Evolutionary conservation across 2,113 vertebrate genomes (phyloP), one percentile per base, ranked within the genome.

Genomic region (Acanthisitta chloris): DNA sequence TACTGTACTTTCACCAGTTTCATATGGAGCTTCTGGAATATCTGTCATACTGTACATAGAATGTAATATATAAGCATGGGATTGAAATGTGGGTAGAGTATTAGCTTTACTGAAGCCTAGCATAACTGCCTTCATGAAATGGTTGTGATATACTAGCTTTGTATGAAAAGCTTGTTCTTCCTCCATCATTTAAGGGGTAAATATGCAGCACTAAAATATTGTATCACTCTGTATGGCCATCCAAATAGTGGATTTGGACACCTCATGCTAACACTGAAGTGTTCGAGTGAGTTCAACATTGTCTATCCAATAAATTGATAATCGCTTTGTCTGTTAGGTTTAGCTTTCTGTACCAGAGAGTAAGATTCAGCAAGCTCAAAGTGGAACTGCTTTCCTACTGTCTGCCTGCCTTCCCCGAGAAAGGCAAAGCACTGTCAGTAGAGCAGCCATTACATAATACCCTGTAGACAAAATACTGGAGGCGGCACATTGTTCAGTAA

Each of bases 381-480:
- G 61, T 81, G 72, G 58, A 91, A 74, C 25, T 58, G 55, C 21
- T 91, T 62, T 86, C 43, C 49, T 88, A 12, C 61, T 76, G 59
- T 16, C 79, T 59, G 21, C 51, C 43, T 74, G 9, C 58, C 36
- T 92, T 78, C 38, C 45, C 61, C 64, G 36, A 48, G 81, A 71
- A 91, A 81, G 80, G 45, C 61, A 72, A 91, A 49, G 19, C 16
- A 17, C 20, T 86, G 40, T 62, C 40, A n/a, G 20, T 4, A 19
- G 62, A 73, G 88, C 82, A 86, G 70, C 81, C 10, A 8, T 94
- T 94, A 52, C 55, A 61, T 92, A 95, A 94, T 42, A 49, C 55
- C 43, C 40, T 24, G 20, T 25, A 93, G 92, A 88, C 82, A 93
- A 90, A 96, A 95, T 90, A 81, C 36, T 55, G 82, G 64, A 34